Evolutionary conservation across 2,888 invertebrate species (phyloP).

Genomic region (Cantharis flavilabris): DNA sequence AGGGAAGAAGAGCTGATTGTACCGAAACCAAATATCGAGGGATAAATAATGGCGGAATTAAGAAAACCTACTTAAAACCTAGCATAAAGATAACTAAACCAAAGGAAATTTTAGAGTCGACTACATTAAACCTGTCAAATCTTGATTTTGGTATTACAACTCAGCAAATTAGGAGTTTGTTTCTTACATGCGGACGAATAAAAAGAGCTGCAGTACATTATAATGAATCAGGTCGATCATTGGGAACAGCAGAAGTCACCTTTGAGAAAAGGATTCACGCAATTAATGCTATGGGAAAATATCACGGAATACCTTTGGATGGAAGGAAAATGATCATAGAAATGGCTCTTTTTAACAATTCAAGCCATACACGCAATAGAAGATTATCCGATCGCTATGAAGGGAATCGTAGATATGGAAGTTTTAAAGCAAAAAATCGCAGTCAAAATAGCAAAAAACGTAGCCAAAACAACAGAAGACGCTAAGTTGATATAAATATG

Average conservation of each 20-base stretch:
- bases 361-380: neutral
- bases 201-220: neutral
- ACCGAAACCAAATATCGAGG: neutral
- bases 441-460: neutral
- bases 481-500: neutral
- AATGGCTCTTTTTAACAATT: neutral
- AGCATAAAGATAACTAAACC: neutral
- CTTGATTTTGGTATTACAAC: neutral
- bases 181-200: neutral
- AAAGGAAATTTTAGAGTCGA: neutral
- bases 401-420: neutral
- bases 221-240: neutral
- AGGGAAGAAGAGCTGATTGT: neutral
- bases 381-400: neutral
- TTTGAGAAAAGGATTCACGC: neutral
- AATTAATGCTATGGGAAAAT: neutral
- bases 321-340: neutral
- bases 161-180: neutral
- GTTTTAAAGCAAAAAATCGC: neutral
- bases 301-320: neutral
- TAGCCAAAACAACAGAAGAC: neutral
- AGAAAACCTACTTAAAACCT: neutral
- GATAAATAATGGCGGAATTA: neutral
- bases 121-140: neutral
- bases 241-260: neutral